These are phyloP conservation scores for Characodon lateralis DNA, from an alignment of 2,797 vertebrate genomes.

Conservation along the genomic window DNA sequence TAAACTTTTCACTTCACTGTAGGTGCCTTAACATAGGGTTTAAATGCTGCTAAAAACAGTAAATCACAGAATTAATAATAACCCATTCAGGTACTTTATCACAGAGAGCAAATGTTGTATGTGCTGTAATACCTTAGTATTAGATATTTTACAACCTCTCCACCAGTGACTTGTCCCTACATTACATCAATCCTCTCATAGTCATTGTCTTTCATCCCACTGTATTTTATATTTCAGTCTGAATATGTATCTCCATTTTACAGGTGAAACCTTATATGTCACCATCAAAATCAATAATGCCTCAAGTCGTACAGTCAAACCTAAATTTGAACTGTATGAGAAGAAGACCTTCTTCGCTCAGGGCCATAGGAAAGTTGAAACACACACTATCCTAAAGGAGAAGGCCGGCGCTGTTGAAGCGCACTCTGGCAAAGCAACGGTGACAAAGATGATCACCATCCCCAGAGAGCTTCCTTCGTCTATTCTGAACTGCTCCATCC, in stretches of 20 bases:
- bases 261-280: conserved; percentile 54
- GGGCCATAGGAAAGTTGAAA: conserved; percentile 49
- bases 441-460: conserved; percentile 58
- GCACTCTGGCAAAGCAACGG: conserved; percentile 16
- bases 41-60: background rate
- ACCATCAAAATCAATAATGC: conserved; percentile 51
- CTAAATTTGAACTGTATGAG: conserved; percentile 63
- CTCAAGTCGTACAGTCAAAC: conserved; percentile 59
- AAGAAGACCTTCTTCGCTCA: conserved; percentile 65
- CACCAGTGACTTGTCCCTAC: background rate
- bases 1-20: background rate
- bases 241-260: background rate
- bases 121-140: background rate
- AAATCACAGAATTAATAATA: background rate
- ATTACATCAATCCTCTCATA: background rate
- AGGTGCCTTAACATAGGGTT: background rate
- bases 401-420: conserved; percentile 38
- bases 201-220: accelerated
- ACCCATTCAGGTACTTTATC: too few relatives aligned
- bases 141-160: background rate
- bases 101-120: background rate
- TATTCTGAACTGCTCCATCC: conserved; percentile 72
- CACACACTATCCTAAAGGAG: conserved; percentile 45
- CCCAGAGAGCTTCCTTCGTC: conserved; percentile 56
- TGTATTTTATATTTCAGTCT: background rate